Base-by-base conservation (phyloP, 2,113 vertebrate species). In the Neodon shergylaensis region DNA sequence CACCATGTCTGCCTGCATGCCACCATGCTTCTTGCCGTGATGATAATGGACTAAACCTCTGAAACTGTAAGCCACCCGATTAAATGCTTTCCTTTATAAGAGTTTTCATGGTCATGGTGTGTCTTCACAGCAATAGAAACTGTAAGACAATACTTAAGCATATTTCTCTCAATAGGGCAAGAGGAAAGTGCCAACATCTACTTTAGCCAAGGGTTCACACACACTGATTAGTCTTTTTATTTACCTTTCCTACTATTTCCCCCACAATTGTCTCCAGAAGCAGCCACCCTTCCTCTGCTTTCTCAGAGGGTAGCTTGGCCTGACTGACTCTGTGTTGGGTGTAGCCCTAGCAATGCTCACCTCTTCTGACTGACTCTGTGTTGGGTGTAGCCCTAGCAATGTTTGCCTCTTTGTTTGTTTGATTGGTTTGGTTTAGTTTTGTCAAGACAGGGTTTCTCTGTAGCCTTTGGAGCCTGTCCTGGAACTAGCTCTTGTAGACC, bases 181-280 rank as follows among this genome's bases (percentile, higher is more conserved):
- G 61, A 10, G 58, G 31, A n/a, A 94, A 61, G 42, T 83, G 68
- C 63, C 52, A 19, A 42, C 4, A n/a, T 61, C 54, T 2, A 0
- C 49, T 13, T 76, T 54, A 24, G 49, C 10, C 28, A 52, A 17
- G 44, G 22, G 19, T 61, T 58, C 22, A 39, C 63, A 31, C 39
- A 33, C 21, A 42, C 5, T 13, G 44, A 33, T 54, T 21, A 19
- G 1, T 72, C 49, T 90, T 81, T 47, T 68, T 22, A 17, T 21
- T 54, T 63, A 9, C 49, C 5, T 1, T 6, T n/a, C 22, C 7
- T 0, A 1, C 13, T 17, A 49, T 89, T 33, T 14, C 3, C 4
- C 7, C 49, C 26, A 14, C 10, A 1, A 2, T 3, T 73, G 52
- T 33, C 31, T 83, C 44, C 21, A 66, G 39, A 74, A 78, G 39